Conservation (phyloP, 2,797 vertebrate species). For the Iguana delicatissima region DNA sequence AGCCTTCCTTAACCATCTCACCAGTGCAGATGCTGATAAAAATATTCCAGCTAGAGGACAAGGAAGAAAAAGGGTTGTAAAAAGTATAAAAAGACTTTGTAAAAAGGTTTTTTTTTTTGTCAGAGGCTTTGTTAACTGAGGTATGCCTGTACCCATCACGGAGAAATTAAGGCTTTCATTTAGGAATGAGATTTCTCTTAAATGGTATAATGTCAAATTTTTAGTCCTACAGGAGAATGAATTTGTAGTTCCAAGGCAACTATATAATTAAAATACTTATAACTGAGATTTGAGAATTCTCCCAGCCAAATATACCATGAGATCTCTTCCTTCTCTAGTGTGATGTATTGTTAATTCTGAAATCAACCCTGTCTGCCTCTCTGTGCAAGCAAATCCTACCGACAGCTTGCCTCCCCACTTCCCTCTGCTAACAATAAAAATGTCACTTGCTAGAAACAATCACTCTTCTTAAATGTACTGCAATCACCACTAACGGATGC, state of each 20-base stretch:
- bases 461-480: slow-evolving; percentile 71
- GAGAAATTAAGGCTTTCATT: not conserved
- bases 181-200: not conserved
- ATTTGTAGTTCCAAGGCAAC: not conserved
- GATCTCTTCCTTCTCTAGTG: slow-evolving; percentile 70
- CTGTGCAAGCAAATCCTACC: slow-evolving; percentile 65
- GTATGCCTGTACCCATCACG: no score
- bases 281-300: slow-evolving; percentile 63
- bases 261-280: slow-evolving; percentile 22
- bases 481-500: slow-evolving; percentile 71
- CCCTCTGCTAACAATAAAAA: slow-evolving; percentile 74
- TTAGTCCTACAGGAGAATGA: not conserved
- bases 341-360: slow-evolving; percentile 71
- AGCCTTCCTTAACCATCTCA: not conserved
- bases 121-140: no score
- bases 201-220: not conserved
- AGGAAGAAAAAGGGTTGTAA: not conserved
- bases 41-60: no score
- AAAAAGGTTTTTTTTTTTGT: no score
- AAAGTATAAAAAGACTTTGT: no score
- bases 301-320: slow-evolving; percentile 63
- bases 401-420: slow-evolving; percentile 56
- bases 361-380: slow-evolving; percentile 69
- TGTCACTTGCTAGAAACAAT: slow-evolving; percentile 72
- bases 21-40: no score